Evolutionary conservation across 2,797 vertebrate genomes (phyloP).

Genomic region (Phoeniculus purpureus): DNA sequence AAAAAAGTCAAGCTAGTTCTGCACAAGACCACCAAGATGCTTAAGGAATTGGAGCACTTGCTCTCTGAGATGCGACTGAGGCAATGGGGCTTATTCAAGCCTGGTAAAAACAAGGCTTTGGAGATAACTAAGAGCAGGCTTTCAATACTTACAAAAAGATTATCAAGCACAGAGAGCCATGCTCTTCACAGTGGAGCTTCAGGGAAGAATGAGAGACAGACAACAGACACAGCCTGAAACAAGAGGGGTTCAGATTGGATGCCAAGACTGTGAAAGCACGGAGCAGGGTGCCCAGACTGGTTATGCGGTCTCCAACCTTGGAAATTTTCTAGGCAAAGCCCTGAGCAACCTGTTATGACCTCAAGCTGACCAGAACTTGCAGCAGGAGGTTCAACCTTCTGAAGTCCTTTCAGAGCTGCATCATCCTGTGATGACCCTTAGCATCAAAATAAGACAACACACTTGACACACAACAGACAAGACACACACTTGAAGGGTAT

Average conservation of each 20-base stretch:
- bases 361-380: neutral
- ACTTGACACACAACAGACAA: neutral
- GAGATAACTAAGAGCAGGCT: neutral
- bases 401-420: neutral
- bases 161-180: neutral
- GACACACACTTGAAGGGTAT: neutral
- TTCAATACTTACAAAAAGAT: neutral
- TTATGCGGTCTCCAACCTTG: neutral
- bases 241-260: neutral
- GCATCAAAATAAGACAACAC: neutral
- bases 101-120: neutral
- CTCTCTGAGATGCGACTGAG: neutral
- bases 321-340: neutral
- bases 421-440: neutral
- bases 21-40: neutral
- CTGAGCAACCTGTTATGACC: neutral
- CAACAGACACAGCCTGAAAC: neutral
- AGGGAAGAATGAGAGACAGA: neutral
- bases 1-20: neutral
- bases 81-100: neutral
- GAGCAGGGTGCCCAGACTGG: conserved; percentile 1
- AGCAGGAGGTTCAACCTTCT: neutral
- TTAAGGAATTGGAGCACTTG: neutral
- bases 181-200: neutral
- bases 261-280: neutral